Base-by-base conservation (phyloP, 1,140 invertebrate species). In the Orius insidiosus region DNA sequence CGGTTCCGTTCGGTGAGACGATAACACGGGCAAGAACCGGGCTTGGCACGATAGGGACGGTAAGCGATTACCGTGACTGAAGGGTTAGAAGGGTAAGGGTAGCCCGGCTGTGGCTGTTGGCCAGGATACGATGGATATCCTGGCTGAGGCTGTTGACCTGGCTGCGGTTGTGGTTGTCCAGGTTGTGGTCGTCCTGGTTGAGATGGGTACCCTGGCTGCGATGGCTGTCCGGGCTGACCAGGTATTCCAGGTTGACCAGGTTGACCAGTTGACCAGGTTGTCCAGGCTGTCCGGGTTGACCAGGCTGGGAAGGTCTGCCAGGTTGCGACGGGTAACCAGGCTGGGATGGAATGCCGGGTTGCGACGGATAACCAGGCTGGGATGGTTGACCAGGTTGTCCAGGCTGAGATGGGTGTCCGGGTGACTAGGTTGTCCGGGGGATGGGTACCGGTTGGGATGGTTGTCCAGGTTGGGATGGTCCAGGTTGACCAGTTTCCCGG, bases 1-100 rank as follows among this genome's bases (percentile, higher is more conserved):
- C 19, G 7, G 53, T 48, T n/a, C 43, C 33, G 18, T 63, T 62
- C 3, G 63, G 62, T 32, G 67, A 64, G 8, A 71, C 56, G 57
- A 50, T 70, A 71, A 56, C 69, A 71, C 5, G 68, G 69, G 46
- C 69, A 71, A 0, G 62, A 60, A 15, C 60, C 60, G 68, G 67
- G 46, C 64, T 69, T 5, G 68, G 68, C 6, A 67, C 68, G 40
- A 69, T 66, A 5, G 68, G 68, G 31, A 69, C 45, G 3, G 69
- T 68, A 70, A 2, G 69, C 65, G 47, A 69, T 66, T 3, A 71
- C 61, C 52, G 66, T 67, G 41, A 70, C n/a, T 15, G 14, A 15
- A 36, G 10, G 34, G 51, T 42, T 31, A n/a, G n/a, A n/a, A n/a
- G n/a, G 13, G 1, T 30, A 35, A 42, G 36, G 54, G 33, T 44